Conservation (phyloP, 1,140 invertebrate genomes). For the Eriocheir sinensis region DNA sequence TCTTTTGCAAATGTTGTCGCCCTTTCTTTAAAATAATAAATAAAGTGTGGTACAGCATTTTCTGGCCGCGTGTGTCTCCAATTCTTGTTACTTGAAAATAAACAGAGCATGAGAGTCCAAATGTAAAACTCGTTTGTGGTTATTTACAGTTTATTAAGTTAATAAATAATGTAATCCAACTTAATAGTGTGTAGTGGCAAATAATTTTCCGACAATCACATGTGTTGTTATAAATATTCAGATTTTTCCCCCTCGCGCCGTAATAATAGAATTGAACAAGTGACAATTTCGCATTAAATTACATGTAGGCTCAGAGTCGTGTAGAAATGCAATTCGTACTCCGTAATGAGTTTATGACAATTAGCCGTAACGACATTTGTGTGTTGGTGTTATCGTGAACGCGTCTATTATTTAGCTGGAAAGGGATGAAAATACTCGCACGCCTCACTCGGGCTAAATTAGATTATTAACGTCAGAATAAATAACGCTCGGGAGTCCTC, state of each 20-base stretch:
- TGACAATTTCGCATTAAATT: constrained; percentile 34
- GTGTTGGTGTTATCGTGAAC: constrained; percentile 34
- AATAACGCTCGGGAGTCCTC: not conserved
- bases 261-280: constrained; percentile 16
- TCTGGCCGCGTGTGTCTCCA: too few species aligned
- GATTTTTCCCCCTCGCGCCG: not conserved
- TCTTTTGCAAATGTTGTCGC: too few species aligned
- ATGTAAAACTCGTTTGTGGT: too few species aligned
- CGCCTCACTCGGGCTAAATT: constrained; percentile 26
- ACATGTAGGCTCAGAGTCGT: constrained; percentile 47
- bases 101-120: too few species aligned
- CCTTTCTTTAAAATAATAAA: too few species aligned
- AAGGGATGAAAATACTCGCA: constrained; percentile 37
- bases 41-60: too few species aligned
- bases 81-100: too few species aligned
- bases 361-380: constrained; percentile 54
- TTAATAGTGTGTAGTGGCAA: too few species aligned
- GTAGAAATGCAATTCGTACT: constrained; percentile 53
- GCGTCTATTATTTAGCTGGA: constrained; percentile 47
- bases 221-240: constrained; percentile 18
- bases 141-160: not conserved
- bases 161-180: not conserved
- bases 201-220: not conserved
- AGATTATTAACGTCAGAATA: constrained; percentile 48
- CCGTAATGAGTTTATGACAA: constrained; percentile 59